These are phyloP conservation scores for Mercenaria mercenaria DNA, from an alignment of 1,140 invertebrate species.

Conservation along the genomic window DNA sequence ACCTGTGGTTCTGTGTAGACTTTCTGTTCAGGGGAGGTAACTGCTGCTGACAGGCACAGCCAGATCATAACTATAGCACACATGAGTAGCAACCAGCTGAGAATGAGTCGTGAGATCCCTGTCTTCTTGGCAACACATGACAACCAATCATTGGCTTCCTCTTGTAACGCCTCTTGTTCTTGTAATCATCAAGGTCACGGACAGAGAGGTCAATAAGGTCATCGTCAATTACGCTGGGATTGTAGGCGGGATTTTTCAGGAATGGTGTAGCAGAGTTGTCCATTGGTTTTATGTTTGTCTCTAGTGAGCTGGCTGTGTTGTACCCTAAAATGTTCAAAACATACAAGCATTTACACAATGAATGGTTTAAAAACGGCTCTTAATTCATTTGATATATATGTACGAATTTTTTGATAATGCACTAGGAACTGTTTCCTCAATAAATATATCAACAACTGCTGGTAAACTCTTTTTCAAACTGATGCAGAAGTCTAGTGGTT, in stretches of 20 bases:
- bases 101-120: slow-evolving; percentile 87
- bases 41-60: slow-evolving; percentile 86
- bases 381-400: no score
- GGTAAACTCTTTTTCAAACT: no score
- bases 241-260: slow-evolving; percentile 75
- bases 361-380: no score
- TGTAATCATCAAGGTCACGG: slow-evolving; percentile 55
- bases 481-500: no score
- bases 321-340: slow-evolving; percentile 63
- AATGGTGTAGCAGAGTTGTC: slow-evolving; percentile 81
- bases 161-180: slow-evolving; percentile 2
- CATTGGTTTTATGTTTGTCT: slow-evolving; percentile 78
- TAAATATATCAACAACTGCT: no score
- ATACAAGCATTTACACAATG: background rate
- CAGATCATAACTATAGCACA: slow-evolving; percentile 87
- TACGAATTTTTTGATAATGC: no score
- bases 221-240: slow-evolving; percentile 66
- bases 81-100: slow-evolving; percentile 86
- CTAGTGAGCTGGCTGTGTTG: slow-evolving; percentile 76
- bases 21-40: slow-evolving; percentile 81
- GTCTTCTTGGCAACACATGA: slow-evolving; percentile 87
- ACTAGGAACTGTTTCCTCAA: no score
- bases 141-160: slow-evolving; percentile 85
- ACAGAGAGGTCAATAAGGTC: slow-evolving; percentile 61
- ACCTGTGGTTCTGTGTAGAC: slow-evolving; percentile 72